Base-by-base conservation (phyloP, 1,140 invertebrate genomes). In the Drosophila equinoxialis region DNA sequence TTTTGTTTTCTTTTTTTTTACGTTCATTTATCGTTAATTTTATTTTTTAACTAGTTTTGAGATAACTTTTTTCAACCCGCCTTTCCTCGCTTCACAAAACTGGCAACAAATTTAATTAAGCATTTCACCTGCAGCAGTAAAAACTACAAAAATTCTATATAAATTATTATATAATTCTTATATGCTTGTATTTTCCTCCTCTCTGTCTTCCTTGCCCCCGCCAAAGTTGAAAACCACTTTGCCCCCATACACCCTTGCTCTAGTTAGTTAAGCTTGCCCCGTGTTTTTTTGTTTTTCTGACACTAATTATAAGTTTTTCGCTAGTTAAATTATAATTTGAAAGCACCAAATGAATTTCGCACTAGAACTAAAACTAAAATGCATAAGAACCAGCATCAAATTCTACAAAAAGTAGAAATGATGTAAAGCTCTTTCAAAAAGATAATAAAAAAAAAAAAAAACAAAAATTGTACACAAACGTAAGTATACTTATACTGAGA, bases 281-380 rank as follows among this genome's bases (percentile, higher is more conserved):
- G 0, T 23, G 35, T 42, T 33, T 42, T 51, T 64, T 64, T 51
- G 41, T 30, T 39, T 17, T 48, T 45, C 13, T 30, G 26, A 77
- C 80, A 83, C 81, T 71, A 74, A 79, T 87, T 82, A 77, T 79
- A 64, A 82, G 68, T 83, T 86, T 79, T 86, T 79, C 64, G n/a
- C 60, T 65, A 55, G 33, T 65, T 77, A 8, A 39, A 65, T 65
- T 70, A 65, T 77, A 14, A 64, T 77, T 77, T 77, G 13, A 39
- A 58, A 17, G 57, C 57, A 58, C 57, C 33, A 10, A 58, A 5
- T 14, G 14, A 58, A 58, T 17, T 58, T 58, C 10, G 33, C 30
- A 58, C 55, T 17, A 57, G 33, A 33, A 35, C 45, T 35, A 26
- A 26, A 54, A 26, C 20, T 11, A 13, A 10, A 54, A 26, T 7